A percentile compares a stretch with the other conserved stretches of the same genome.
phyloP scores from a whole-genome alignment of 1,140 invertebrate genomes.

The Drosophila mauritiana region DNA sequence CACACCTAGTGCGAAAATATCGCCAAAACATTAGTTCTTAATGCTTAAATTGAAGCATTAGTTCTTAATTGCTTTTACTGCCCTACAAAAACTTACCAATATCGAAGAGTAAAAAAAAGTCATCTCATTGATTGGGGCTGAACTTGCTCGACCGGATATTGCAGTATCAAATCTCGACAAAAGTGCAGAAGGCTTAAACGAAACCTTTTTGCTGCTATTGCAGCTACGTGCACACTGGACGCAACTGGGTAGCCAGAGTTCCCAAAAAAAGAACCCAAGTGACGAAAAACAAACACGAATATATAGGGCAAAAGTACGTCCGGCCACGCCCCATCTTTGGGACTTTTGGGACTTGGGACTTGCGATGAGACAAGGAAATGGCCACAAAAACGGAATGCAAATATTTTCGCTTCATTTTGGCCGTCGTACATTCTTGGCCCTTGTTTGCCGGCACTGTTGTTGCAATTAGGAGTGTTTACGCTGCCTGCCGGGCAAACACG shows the following conservation, averaged over 20 bases:
- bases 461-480: conserved; percentile 58
- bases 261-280: not conserved
- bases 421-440: conserved; percentile 33
- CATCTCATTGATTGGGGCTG: not conserved
- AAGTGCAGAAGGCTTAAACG: conserved; percentile 15
- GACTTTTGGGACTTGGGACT: no score
- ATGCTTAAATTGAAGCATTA: not conserved
- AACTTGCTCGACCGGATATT: conserved; percentile 3
- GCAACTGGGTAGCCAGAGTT: not conserved
- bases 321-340: conserved; percentile 12
- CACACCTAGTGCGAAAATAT: no score
- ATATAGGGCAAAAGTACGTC: conserved; percentile 33
- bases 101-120: not conserved
- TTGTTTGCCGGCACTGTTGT: conserved; percentile 47
- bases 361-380: conserved; percentile 11
- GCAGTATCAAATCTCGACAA: conserved; percentile 33
- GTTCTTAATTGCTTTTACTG: not conserved
- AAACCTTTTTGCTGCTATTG: conserved; percentile 28
- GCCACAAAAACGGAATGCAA: conserved; percentile 47
- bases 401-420: conserved; percentile 60
- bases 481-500: conserved; percentile 26
- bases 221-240: conserved; percentile 24
- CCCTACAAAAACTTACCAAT: not conserved
- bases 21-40: not conserved
- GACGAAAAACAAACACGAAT: conserved; percentile 33